Evolutionary conservation across 2,113 vertebrate species (phyloP), one percentile per base, ranked within the genome.

Genomic region (Vireo altiloquus): DNA sequence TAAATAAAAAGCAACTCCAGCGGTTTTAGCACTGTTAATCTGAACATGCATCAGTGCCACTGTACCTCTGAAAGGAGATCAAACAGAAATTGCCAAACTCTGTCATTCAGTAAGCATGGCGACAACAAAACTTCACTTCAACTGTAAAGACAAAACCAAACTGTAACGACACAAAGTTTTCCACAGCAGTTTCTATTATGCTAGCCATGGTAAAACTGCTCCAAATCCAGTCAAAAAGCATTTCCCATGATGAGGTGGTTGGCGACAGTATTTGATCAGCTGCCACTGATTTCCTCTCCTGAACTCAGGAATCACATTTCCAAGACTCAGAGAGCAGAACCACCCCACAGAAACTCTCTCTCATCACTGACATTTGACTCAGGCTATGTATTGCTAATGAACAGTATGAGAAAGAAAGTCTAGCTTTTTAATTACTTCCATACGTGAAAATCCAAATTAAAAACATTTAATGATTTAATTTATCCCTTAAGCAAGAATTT

Each of bases 191-290:
- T 95, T 57, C 50, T 66, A n/a, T 71, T 50, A 40, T 2, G 1
- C 17, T 70, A 77, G 39, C 59, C 39, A 70, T 11, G 30, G 76
- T 18, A 83, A 77, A 7, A 4, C 11, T 44, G 37, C 60, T 78
- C 40, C 49, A 33, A 95, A 82, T 20, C 13, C 53, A 85, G 77
- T 27, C 57, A 72, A 85, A 91, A 87, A 61, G 23, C 30, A 47
- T 57, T 76, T 90, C 84, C 63, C 47, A 74, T 33, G 47, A 68
- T 60, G 31, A 84, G 35, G 18, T 50, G 33, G 65, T 5, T 76
- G 74, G 72, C 66, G 78, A 59, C 30, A 69, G 25, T 85, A 75
- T 91, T 87, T 87, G 78, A 92, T 87, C 93, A 97, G 91, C 84
- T 79, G 89, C 42, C 94, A 77, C 50, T 91, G 40, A 79, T 92